Evolutionary conservation across 30 jellyfish, hydroid and myxozoan genomes (phyloP), one percentile per base, ranked within the genome.

Genomic region (Aurelia sp.): DNA sequence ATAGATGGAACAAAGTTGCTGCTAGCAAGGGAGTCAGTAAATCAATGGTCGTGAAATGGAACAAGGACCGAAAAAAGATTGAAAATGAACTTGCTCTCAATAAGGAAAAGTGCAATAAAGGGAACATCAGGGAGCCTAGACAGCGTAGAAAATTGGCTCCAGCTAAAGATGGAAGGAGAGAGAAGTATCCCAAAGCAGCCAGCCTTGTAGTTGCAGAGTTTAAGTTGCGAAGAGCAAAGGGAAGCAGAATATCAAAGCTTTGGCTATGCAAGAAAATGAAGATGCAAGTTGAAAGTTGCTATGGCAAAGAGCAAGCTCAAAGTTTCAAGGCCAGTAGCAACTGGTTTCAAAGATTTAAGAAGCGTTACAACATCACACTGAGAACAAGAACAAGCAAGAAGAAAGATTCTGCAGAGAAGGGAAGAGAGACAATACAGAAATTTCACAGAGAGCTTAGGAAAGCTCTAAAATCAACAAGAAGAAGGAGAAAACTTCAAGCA

Each of bases 141-240:
- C 85, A 71, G 50, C 67, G 52, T 11, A 67, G 81, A 51, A 55
- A 22, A 71, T 38, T 69, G 78, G 20, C 78, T 31, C 51, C 63
- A 13, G 74, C 22, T 52, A 30, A 10, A 59, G 76, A 4, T 24
- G 61, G 61, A 13, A 20, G 53, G 71, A 79, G 91, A 18, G 61
- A 80, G 44, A 80, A 19, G 22, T 64, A 47, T 48, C 82, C 74
- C 2, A 13, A 15, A 48, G 92, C 86, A 17, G 84, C 80, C 22
- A 61, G 57, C 61, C 77, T 40, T 41, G 65, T 82, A n/a, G 79
- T 82, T 82, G 38, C 85, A 30, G 85, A 82, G 69, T 68, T 82
- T 48, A 82, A 82, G 35, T 57, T 82, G 85, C 78, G 92, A 33
- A 71, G 92, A 50, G 85, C 92, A 51, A 55, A 82, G 57, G 92